phyloP scores from a whole-genome alignment of 2,888 invertebrate species.

The Ochropleura plecta region DNA sequence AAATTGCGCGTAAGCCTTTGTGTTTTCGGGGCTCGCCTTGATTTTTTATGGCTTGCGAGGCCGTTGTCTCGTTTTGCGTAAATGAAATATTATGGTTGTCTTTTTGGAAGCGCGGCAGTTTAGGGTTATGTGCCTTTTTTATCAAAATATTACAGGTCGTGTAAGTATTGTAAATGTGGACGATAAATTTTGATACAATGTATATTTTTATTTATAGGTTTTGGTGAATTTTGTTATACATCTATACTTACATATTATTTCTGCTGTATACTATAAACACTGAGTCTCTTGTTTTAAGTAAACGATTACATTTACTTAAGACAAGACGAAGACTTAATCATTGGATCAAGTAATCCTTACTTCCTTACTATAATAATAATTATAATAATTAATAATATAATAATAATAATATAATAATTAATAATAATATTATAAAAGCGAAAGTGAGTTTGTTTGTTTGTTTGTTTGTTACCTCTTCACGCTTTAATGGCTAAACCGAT shows the following conservation, averaged over 20 bases:
- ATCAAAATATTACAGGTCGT: conserved; percentile 50
- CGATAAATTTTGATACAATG: conserved; percentile 48
- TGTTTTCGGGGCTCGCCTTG: conserved; percentile 63
- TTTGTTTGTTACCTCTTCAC: too few relatives aligned
- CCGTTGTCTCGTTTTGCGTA: conserved; percentile 66
- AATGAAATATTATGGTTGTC: conserved; percentile 68
- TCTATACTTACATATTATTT: background rate
- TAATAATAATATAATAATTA: too few relatives aligned
- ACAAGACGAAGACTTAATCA: too few relatives aligned
- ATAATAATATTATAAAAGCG: too few relatives aligned
- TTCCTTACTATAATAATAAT: too few relatives aligned
- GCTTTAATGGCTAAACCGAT: too few relatives aligned
- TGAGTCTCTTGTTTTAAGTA: background rate
- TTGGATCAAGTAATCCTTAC: too few relatives aligned
- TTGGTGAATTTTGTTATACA: background rate
- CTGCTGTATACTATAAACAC: background rate
- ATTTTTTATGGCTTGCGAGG: conserved; percentile 61
- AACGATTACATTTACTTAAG: too few relatives aligned
- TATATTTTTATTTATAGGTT: conserved; percentile 46
- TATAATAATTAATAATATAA: too few relatives aligned
- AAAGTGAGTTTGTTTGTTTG: too few relatives aligned
- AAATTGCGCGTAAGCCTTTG: conserved; percentile 81
- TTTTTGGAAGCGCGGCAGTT: conserved; percentile 59
- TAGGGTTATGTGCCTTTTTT: conserved; percentile 46
- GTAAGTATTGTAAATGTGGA: conserved; percentile 46